Percentiles rank a stretch among this genome's conserved stretches.
These are phyloP conservation scores for Xyrauchen texanus DNA, from an alignment of 2,113 vertebrate species.

Conservation along the genomic window DNA sequence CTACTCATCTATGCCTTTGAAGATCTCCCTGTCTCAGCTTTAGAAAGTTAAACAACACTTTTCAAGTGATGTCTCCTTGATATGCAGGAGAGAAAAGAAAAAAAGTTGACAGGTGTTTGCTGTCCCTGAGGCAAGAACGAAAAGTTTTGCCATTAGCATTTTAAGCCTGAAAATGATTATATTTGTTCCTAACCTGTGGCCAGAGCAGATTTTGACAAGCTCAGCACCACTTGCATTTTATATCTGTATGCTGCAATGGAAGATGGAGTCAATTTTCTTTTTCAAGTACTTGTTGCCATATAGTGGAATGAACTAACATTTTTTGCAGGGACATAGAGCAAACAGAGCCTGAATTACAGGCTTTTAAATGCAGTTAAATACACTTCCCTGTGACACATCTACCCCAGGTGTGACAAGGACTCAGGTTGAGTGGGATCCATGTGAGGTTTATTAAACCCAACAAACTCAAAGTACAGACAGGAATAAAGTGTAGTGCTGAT, in stretches of 20 bases:
- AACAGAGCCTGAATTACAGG: slow-evolving; percentile 46
- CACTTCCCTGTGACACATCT: not conserved
- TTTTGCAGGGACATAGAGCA: too few relatives aligned
- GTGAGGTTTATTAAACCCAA: too few relatives aligned
- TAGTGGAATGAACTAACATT: too few relatives aligned
- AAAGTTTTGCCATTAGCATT: slow-evolving; percentile 65
- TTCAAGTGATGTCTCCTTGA: slow-evolving; percentile 59
- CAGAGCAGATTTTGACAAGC: slow-evolving; percentile 62
- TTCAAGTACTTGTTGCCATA: too few relatives aligned
- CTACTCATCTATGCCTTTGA: slow-evolving; percentile 44
- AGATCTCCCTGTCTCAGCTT: slow-evolving; percentile 56
- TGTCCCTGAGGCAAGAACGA: slow-evolving; percentile 50
- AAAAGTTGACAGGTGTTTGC: slow-evolving; percentile 54
- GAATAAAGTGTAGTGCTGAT: too few relatives aligned
- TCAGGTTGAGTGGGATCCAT: too few relatives aligned
- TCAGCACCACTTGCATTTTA: too few relatives aligned
- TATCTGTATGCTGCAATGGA: too few relatives aligned
- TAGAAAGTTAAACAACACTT: slow-evolving; percentile 48
- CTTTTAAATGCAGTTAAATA: slow-evolving; percentile 43
- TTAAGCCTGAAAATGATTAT: slow-evolving; percentile 59
- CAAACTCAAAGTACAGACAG: too few relatives aligned
- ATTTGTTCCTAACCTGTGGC: slow-evolving; percentile 53
- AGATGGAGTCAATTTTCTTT: too few relatives aligned
- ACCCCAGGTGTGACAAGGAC: too few relatives aligned
- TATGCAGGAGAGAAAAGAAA: slow-evolving; percentile 38